Percentiles rank a stretch among this genome's conserved stretches.
Evolutionary conservation across 2,888 invertebrate genomes (phyloP).

Genomic region (Sinodicranocentrus sp.): DNA sequence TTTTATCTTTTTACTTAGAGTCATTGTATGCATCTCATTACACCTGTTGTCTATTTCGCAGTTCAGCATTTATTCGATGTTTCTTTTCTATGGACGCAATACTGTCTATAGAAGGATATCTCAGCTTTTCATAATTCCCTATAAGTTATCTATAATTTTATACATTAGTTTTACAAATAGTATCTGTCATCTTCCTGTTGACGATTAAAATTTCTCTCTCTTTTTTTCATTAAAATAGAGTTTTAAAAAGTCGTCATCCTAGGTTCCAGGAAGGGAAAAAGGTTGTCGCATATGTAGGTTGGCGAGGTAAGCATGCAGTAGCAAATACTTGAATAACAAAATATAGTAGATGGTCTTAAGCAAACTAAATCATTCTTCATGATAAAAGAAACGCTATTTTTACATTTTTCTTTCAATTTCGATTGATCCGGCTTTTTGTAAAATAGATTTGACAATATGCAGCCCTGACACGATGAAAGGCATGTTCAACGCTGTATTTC

Average conservation of each 20-base stretch:
- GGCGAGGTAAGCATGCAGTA: slow-evolving; percentile 69
- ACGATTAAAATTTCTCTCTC: too few relatives aligned
- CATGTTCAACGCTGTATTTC: slow-evolving; percentile 73
- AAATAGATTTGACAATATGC: slow-evolving; percentile 70
- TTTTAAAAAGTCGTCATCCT: slow-evolving; percentile 73
- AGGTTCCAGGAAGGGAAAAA: slow-evolving; percentile 74
- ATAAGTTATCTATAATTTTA: too few relatives aligned
- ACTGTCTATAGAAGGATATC: too few relatives aligned
- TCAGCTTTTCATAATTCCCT: too few relatives aligned
- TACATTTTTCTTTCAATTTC: background rate
- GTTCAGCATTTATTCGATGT: too few relatives aligned
- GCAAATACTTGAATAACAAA: too few relatives aligned
- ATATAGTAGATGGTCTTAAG: background rate
- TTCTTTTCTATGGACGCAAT: too few relatives aligned
- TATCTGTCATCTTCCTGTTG: too few relatives aligned
- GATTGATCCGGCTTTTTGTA: background rate
- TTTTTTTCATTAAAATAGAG: too few relatives aligned
- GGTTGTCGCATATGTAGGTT: slow-evolving; percentile 73
- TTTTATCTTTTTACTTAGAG: too few relatives aligned
- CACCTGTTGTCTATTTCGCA: slow-evolving; percentile 31
- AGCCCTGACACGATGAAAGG: slow-evolving; percentile 74
- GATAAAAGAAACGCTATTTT: background rate
- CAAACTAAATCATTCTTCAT: too few relatives aligned
- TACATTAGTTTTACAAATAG: too few relatives aligned
- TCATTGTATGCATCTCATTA: background rate